Evolutionary conservation across 2,797 vertebrate species (phyloP).

Genomic region (Lemur catta): DNA sequence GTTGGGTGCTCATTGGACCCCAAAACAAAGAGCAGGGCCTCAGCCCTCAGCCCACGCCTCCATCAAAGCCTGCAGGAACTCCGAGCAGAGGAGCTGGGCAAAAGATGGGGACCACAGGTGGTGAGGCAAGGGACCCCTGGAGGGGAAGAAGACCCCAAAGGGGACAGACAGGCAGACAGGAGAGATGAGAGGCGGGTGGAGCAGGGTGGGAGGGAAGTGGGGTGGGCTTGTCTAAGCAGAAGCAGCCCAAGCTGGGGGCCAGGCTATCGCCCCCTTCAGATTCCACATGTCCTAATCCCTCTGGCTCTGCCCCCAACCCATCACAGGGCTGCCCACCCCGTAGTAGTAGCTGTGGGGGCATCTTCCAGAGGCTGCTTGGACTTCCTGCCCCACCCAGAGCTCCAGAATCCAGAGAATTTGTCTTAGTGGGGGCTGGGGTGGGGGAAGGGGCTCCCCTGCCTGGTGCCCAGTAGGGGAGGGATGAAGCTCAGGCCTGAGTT

Average conservation of each 20-base stretch:
- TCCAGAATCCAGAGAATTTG: neutral
- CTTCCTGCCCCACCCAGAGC: neutral
- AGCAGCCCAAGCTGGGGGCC: neutral
- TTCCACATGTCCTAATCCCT: neutral
- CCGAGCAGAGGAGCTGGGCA: neutral
- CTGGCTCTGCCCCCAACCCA: neutral
- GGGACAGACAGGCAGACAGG: neutral
- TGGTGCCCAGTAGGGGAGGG: neutral
- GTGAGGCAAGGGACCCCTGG: neutral
- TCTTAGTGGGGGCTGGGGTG: neutral
- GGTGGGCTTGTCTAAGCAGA: neutral
- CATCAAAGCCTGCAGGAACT: neutral
- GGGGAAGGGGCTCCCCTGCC: neutral
- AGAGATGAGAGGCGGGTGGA: neutral
- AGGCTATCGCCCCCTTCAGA: neutral
- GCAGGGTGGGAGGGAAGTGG: rapidly evolving
- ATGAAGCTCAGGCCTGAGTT: neutral
- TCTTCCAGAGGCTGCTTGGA: neutral
- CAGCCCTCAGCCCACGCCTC: neutral
- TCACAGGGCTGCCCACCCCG: neutral
- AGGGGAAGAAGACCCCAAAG: neutral
- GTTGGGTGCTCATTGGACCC: rapidly evolving
- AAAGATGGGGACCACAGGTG: neutral
- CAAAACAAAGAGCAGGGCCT: neutral
- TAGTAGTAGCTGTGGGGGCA: too few species aligned